phyloP scores from a whole-genome alignment of 2,888 invertebrate species.

The Leptopilina drosophilae region DNA sequence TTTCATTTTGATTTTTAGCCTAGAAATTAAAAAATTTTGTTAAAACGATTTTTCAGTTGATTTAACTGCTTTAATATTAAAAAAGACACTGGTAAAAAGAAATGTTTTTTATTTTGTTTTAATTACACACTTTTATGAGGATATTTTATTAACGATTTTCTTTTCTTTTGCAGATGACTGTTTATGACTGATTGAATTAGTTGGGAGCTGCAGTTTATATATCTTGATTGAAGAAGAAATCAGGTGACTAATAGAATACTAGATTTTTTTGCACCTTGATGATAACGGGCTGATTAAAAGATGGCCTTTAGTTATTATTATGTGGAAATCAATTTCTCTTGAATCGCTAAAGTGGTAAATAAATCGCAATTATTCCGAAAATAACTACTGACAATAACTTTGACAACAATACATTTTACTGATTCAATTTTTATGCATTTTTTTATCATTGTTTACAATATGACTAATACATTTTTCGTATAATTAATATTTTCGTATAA shows the following conservation, averaged over 20 bases:
- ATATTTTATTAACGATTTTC: neutral
- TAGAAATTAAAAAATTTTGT: neutral
- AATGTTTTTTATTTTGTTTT: neutral
- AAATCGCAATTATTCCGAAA: neutral
- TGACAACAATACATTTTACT: neutral
- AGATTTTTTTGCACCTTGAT: constrained; percentile 19
- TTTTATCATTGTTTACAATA: neutral
- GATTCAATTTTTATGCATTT: neutral
- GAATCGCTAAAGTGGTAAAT: constrained; percentile 16
- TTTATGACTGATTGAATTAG: constrained; percentile 1
- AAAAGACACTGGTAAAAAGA: no score
- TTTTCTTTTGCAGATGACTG: constrained; percentile 4
- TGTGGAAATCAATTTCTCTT: constrained; percentile 3
- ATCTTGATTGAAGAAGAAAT: constrained; percentile 32
- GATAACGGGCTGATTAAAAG: constrained; percentile 24
- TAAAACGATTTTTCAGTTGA: no score
- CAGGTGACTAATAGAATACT: constrained; percentile 18
- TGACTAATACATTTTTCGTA: neutral
- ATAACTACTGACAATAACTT: neutral
- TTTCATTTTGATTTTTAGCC: constrained; percentile 21
- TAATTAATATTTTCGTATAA: no score
- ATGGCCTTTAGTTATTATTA: constrained; percentile 12
- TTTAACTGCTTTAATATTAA: no score
- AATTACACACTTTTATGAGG: constrained; percentile 4
- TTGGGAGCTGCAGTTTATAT: constrained; percentile 23